Evolutionary conservation across 1,140 invertebrate genomes (phyloP).

Genomic region (Euglossa dilemma): DNA sequence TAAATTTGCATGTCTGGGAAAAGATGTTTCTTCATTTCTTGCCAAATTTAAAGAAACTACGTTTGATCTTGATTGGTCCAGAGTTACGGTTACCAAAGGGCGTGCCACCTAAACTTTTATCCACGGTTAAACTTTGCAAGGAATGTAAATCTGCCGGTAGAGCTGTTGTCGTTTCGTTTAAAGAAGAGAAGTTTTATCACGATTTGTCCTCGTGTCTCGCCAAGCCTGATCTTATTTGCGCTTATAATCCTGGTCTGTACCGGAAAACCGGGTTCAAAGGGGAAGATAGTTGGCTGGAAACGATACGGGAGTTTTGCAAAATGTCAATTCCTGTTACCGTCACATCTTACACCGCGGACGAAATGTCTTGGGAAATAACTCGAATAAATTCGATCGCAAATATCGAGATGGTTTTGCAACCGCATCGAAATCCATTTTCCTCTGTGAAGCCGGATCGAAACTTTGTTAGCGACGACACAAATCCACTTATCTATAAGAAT

Average conservation of each 20-base stretch:
- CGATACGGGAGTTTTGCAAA: slow-evolving; percentile 81
- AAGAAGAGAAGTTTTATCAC: slow-evolving; percentile 84
- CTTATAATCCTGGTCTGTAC: slow-evolving; percentile 88
- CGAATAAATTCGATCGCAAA: slow-evolving; percentile 81
- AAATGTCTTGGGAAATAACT: slow-evolving; percentile 85
- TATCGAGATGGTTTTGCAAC: slow-evolving; percentile 81
- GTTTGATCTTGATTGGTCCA: slow-evolving; percentile 85
- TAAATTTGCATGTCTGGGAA: slow-evolving; percentile 87
- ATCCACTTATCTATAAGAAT: slow-evolving; percentile 89
- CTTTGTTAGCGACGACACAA: slow-evolving; percentile 87
- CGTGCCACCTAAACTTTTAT: slow-evolving; percentile 82
- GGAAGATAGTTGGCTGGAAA: slow-evolving; percentile 86
- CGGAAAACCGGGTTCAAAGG: slow-evolving; percentile 85
- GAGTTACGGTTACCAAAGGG: slow-evolving; percentile 84
- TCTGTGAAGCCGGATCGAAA: slow-evolving; percentile 88
- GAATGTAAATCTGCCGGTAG: slow-evolving; percentile 79
- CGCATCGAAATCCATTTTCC: slow-evolving; percentile 85
- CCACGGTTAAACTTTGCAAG: slow-evolving; percentile 81
- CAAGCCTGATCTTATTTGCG: slow-evolving; percentile 85
- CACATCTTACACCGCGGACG: slow-evolving; percentile 86
- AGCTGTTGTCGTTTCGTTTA: slow-evolving; percentile 82
- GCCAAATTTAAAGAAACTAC: slow-evolving; percentile 83
- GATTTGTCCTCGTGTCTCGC: slow-evolving; percentile 81
- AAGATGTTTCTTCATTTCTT: slow-evolving; percentile 86
- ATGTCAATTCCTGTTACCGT: slow-evolving; percentile 84